Percentiles rank a stretch among this genome's conserved stretches.
These are phyloP conservation scores for Strigamia crassipes DNA, from an alignment of 2,888 invertebrate genomes.

Conservation along the genomic window DNA sequence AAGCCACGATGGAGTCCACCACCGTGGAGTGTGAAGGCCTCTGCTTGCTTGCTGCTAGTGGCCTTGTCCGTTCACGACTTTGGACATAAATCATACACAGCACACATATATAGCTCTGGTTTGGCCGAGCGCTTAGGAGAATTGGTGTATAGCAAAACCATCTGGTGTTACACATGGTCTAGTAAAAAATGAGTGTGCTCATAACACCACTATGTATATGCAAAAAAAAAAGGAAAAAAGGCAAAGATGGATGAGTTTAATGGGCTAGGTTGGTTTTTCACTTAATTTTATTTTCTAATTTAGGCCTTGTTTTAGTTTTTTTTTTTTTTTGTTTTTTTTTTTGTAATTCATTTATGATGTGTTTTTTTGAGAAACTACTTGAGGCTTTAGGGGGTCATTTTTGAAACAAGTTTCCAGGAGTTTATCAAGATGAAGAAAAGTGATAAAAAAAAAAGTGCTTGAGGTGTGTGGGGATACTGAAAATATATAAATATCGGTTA, in stretches of 20 bases:
- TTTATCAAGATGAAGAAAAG: not conserved
- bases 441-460: slow-evolving; percentile 53
- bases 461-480: slow-evolving; percentile 13
- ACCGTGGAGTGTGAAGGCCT: not conserved
- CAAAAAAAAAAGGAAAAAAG: not conserved
- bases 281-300: slow-evolving; percentile 18
- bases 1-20: not conserved
- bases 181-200: slow-evolving; percentile 19
- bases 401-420: slow-evolving; percentile 11
- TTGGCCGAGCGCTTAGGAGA: slow-evolving; percentile 16
- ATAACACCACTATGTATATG: not conserved
- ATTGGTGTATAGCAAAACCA: slow-evolving; percentile 16
- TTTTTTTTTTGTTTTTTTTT: not conserved
- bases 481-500: slow-evolving; percentile 1
- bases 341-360: not conserved
- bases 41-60: not conserved
- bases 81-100: slow-evolving; percentile 21
- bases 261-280: slow-evolving; percentile 3
- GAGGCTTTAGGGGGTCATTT: not conserved
- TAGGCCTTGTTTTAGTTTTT: not conserved
- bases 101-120: slow-evolving; percentile 7
- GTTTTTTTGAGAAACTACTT: slow-evolving; percentile 1
- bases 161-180: slow-evolving; percentile 21
- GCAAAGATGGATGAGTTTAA: slow-evolving; percentile 3
- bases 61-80: slow-evolving; percentile 16